phyloP scores from a whole-genome alignment of 2,888 invertebrate genomes.

The Tineola bisselliella region DNA sequence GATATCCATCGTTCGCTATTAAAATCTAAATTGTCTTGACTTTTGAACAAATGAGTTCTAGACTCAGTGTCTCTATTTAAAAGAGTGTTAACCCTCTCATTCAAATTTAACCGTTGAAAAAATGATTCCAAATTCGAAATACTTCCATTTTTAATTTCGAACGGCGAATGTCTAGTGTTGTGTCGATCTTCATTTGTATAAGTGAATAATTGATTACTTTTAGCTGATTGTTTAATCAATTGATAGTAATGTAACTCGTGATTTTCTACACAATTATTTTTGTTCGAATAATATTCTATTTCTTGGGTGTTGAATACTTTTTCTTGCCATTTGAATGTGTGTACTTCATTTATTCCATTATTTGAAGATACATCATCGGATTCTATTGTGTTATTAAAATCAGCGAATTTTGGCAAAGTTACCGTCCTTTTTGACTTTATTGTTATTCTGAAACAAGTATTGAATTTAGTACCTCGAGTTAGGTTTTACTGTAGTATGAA shows the following conservation, averaged over 20 bases:
- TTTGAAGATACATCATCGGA: constrained; percentile 3
- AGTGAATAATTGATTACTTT: constrained; percentile 55
- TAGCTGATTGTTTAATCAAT: constrained; percentile 31
- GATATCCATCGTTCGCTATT: constrained; percentile 37
- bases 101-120: constrained; percentile 31
- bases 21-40: constrained; percentile 31
- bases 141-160: constrained; percentile 3
- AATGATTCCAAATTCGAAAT: constrained; percentile 27
- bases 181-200: constrained; percentile 70
- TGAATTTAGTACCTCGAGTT: too few relatives aligned
- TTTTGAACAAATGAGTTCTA: constrained; percentile 35
- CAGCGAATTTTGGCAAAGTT: constrained; percentile 47
- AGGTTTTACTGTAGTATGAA: too few relatives aligned
- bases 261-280: constrained; percentile 70
- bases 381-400: constrained; percentile 28
- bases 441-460: constrained; percentile 33
- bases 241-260: constrained; percentile 53
- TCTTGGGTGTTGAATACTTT: constrained; percentile 74
- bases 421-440: constrained; percentile 40
- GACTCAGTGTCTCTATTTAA: constrained; percentile 32
- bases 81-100: constrained; percentile 22
- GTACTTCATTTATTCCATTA: constrained; percentile 25
- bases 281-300: constrained; percentile 66
- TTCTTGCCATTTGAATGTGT: constrained; percentile 75
- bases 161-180: constrained; percentile 20